These are phyloP conservation scores for Fundulus diaphanus DNA, from an alignment of 2,797 vertebrate species.

Conservation along the genomic window DNA sequence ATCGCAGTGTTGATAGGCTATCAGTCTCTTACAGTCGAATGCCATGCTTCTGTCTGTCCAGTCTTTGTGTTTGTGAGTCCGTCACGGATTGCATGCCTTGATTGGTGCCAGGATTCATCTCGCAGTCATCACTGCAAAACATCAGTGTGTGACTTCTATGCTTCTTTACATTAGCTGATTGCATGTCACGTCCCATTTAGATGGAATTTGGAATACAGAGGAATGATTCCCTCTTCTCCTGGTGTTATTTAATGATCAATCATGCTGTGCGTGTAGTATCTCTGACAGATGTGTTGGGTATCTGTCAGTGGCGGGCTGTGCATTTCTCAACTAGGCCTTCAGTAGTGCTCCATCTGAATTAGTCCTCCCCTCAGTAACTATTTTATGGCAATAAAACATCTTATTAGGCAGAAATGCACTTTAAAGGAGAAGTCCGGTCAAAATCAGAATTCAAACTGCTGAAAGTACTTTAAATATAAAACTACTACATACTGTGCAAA, in stretches of 20 bases:
- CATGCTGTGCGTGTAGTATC: not conserved
- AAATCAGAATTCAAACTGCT: too few species aligned
- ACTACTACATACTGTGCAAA: too few species aligned
- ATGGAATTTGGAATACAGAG: not conserved
- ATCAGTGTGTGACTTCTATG: not conserved
- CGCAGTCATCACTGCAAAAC: slow-evolving; percentile 21
- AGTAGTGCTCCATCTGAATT: too few species aligned
- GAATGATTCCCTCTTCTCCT: slow-evolving; percentile 1
- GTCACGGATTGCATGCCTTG: slow-evolving; percentile 28
- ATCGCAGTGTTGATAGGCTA: slow-evolving; percentile 58
- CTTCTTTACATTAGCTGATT: not conserved
- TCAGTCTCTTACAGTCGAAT: slow-evolving; percentile 51
- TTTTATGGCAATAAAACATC: too few species aligned
- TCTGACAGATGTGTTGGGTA: not conserved
- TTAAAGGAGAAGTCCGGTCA: too few species aligned
- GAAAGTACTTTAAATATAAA: too few species aligned
- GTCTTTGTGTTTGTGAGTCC: slow-evolving; percentile 22
- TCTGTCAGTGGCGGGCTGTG: too few species aligned
- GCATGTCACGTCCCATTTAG: slow-evolving; percentile 23
- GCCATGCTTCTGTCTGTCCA: slow-evolving; percentile 11
- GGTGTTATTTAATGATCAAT: not conserved
- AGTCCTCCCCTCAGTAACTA: too few species aligned
- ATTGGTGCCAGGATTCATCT: slow-evolving; percentile 33
- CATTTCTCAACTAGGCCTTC: too few species aligned
- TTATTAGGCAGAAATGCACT: too few species aligned